Evolutionary conservation across 2,113 vertebrate genomes (phyloP).

Genomic region (Chiloscyllium plagiosum): DNA sequence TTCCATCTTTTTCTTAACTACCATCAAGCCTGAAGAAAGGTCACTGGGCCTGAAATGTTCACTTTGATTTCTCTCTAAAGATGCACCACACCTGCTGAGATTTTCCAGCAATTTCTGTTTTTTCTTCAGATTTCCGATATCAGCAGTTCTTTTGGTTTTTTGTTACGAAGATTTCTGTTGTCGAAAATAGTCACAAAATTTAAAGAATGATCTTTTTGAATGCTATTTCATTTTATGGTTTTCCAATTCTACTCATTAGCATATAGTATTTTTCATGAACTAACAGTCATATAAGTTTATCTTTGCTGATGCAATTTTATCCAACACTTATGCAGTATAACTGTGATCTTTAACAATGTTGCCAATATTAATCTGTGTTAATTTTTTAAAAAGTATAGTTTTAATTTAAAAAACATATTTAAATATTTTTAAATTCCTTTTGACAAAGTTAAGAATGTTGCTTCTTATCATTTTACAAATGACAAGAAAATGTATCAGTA

Average conservation of each 20-base stretch:
- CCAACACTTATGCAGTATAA: not conserved
- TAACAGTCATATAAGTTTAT: not conserved
- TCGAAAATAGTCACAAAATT: not conserved
- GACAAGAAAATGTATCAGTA: not conserved
- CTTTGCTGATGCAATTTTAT: constrained; percentile 11
- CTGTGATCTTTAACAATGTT: not conserved
- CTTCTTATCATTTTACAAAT: not conserved
- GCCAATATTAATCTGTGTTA: not conserved
- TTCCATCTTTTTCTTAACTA: no score
- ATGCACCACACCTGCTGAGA: no score
- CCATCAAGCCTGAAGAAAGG: no score
- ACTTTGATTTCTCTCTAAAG: no score
- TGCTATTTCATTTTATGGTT: not conserved
- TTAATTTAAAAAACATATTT: not conserved
- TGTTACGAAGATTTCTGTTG: not conserved
- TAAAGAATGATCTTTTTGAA: not conserved
- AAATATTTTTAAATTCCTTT: no score
- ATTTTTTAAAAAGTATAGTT: not conserved
- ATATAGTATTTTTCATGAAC: not conserved
- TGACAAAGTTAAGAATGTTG: not conserved
- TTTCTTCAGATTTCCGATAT: no score
- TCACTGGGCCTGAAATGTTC: no score
- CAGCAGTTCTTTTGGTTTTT: no score
- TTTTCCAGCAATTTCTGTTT: no score
- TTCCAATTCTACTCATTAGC: not conserved